phyloP scores from a whole-genome alignment of 2,113 vertebrate species.

The Picathartes gymnocephalus region DNA sequence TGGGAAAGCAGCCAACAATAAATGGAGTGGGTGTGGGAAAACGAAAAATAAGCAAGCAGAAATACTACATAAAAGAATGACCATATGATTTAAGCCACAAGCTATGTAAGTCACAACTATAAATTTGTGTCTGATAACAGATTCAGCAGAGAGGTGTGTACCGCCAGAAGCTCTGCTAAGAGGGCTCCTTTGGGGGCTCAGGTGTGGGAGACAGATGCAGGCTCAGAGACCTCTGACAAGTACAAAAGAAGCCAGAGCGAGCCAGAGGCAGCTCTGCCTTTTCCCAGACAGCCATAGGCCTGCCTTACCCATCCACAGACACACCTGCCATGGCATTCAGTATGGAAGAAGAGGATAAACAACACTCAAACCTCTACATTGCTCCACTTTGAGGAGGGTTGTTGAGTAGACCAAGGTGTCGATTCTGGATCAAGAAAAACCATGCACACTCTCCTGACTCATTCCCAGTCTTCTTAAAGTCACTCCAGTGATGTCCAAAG shows the following conservation, averaged over 20 bases:
- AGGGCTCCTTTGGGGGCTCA: neutral
- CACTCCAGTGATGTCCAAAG: neutral
- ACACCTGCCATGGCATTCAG: neutral
- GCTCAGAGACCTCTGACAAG: neutral
- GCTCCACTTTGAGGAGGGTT: fast-evolving
- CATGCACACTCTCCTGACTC: neutral
- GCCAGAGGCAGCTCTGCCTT: neutral
- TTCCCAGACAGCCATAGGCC: neutral
- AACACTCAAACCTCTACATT: neutral
- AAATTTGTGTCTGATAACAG: conserved; percentile 41
- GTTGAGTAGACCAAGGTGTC: neutral
- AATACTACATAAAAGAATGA: conserved; percentile 65
- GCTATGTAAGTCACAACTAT: conserved; percentile 27
- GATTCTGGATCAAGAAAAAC: neutral
- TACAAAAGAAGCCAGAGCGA: neutral
- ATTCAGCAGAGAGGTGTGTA: neutral
- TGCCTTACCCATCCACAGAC: neutral
- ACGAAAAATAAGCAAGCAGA: conserved; percentile 67
- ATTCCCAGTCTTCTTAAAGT: neutral
- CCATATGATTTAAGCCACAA: conserved; percentile 73
- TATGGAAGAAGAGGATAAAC: neutral
- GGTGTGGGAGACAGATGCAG: neutral
- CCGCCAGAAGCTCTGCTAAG: neutral
- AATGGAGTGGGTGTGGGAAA: conserved; percentile 77
- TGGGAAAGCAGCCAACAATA: conserved; percentile 70